Evolutionary conservation across 2,797 vertebrate genomes (phyloP).

Genomic region (Novumbra hubbsi): DNA sequence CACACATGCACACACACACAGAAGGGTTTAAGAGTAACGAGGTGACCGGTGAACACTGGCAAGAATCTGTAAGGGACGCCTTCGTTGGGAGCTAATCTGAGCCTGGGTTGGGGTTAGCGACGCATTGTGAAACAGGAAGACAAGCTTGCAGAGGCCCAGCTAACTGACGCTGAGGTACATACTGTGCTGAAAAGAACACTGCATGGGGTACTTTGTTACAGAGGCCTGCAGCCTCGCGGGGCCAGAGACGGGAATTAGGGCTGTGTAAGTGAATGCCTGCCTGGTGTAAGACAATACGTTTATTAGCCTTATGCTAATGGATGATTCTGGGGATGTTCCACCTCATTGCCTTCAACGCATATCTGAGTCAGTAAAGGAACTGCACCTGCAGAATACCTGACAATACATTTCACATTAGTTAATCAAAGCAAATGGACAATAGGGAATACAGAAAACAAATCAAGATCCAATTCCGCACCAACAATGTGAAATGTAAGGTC

Average conservation of each 20-base stretch:
- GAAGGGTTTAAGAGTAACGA: constrained; percentile 13
- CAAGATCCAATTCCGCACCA: background rate
- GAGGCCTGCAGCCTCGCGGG: constrained; percentile 59
- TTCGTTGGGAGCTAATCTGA: constrained; percentile 69
- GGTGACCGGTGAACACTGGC: constrained; percentile 48
- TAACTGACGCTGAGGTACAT: constrained; percentile 66
- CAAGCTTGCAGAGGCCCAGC: constrained; percentile 61
- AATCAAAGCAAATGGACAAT: background rate
- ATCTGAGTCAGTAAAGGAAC: background rate
- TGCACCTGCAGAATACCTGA: background rate
- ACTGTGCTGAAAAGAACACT: constrained; percentile 70
- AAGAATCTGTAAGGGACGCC: constrained; percentile 55
- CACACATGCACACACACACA: background rate
- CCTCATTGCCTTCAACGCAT: background rate
- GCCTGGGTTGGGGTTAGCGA: constrained; percentile 54
- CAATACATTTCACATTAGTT: background rate
- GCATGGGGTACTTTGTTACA: constrained; percentile 60
- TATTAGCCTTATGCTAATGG: constrained; percentile 24
- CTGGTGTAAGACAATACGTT: constrained; percentile 35
- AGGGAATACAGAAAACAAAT: background rate
- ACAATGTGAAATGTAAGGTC: background rate
- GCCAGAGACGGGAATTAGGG: constrained; percentile 68
- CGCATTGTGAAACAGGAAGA: constrained; percentile 71
- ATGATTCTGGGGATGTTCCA: background rate
- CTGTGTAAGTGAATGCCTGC: constrained; percentile 56